Base-by-base conservation (phyloP, 2,888 invertebrate genomes). In the Zygaena filipendulae region DNA sequence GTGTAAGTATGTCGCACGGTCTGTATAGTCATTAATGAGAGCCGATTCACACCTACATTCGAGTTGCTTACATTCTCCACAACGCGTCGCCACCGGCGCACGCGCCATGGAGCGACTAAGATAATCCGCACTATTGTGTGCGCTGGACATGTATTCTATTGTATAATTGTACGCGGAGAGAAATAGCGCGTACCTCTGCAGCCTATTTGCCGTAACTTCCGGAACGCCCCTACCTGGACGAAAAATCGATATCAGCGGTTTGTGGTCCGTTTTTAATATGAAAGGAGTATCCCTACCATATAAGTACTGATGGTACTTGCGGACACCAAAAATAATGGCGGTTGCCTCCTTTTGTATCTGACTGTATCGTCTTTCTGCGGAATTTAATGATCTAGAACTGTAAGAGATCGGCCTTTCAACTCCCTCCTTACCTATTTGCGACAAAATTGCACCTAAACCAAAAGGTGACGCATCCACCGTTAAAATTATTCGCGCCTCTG, bases 401-500 rank as follows among this genome's bases (percentile, higher is more conserved):
- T 25, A 42, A 1, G 39, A 33, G 2, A 43, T 24, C 0, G 43
- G 41, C 4, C 25, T 25, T 29, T 40, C 35, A n/a, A 8, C 12
- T 2, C 29, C 33, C 8, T 39, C 29, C 0, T 6, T 6, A 2
- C 21, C 36, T 1, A 39, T 22, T 19, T 39, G 40, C 0, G 40
- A 36, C 7, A 42, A 23, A 3, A 47, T 33, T 0, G 44, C 45
- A 0, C 45, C 43, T 9, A 45, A 9, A 0, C 45, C 47, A 1
- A 6, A 10, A 3, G 44, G 41, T 1, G 45, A 43, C 0, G 45
- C 45, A 19, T 46, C 49, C 0, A 43, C 45, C 0, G 44, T 44
- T 8, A 47, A 29, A 3, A 49, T 36, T 13, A 42, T 9, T 13
- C 36, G 38, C 0, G 38, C 38, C 4, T 35, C 23, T 1, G 39